These are phyloP conservation scores for Tholera decimalis DNA, from an alignment of 2,888 invertebrate species.

Conservation along the genomic window DNA sequence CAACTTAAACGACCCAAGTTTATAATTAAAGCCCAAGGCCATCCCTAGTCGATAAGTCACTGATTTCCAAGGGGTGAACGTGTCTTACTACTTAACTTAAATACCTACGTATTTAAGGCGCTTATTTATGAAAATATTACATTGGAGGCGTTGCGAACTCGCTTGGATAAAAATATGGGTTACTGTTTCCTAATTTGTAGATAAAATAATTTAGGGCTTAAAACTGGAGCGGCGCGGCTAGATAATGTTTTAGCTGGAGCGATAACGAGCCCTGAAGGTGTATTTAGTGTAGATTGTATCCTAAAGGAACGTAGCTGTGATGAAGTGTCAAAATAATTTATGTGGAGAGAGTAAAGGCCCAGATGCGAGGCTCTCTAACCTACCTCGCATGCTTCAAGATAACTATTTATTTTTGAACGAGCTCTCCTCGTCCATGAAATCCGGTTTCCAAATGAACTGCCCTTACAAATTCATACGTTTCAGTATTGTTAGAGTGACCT, in stretches of 20 bases:
- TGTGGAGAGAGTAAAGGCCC: slow-evolving; percentile 27
- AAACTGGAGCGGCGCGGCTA: background rate
- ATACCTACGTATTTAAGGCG: slow-evolving; percentile 32
- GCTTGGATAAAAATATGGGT: slow-evolving; percentile 34
- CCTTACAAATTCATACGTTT: slow-evolving; percentile 23
- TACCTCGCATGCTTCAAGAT: slow-evolving; percentile 29
- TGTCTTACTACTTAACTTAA: slow-evolving; percentile 45
- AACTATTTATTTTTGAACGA: slow-evolving; percentile 28
- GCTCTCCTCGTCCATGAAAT: background rate
- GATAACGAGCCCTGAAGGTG: slow-evolving; percentile 15
- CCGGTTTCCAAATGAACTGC: slow-evolving; percentile 1
- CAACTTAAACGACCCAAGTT: slow-evolving; percentile 66
- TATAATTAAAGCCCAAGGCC: slow-evolving; percentile 72
- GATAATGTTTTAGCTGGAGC: slow-evolving; percentile 11
- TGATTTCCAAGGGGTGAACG: slow-evolving; percentile 40
- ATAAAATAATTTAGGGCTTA: slow-evolving; percentile 40
- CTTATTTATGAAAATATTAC: slow-evolving; percentile 43
- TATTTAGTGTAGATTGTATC: slow-evolving; percentile 29
- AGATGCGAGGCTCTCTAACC: slow-evolving; percentile 24
- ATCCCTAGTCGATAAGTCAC: slow-evolving; percentile 67
- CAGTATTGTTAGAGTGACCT: slow-evolving; percentile 26
- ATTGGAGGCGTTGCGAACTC: slow-evolving; percentile 17
- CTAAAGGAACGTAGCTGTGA: slow-evolving; percentile 15
- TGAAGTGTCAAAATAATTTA: slow-evolving; percentile 37
- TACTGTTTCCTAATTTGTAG: slow-evolving; percentile 31